Evolutionary conservation across 2,888 invertebrate genomes (phyloP).

Genomic region (Phyllotreta cruciferae): DNA sequence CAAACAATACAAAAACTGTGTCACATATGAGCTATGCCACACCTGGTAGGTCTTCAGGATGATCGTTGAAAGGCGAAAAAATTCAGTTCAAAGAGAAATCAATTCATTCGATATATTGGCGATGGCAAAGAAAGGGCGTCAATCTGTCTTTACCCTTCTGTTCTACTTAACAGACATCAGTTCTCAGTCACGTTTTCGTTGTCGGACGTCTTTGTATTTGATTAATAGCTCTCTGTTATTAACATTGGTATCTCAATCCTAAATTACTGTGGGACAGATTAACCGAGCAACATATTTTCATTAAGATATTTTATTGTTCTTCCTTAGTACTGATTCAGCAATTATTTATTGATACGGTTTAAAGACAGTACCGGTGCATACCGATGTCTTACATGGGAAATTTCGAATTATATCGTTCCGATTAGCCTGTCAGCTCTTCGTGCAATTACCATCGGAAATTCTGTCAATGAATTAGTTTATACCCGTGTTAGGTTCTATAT

Average conservation of each 20-base stretch:
- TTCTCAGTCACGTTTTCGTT: conserved; percentile 57
- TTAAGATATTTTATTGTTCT: conserved; percentile 40
- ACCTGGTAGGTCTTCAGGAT: too few species aligned
- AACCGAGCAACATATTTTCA: conserved; percentile 45
- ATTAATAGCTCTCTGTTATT: conserved; percentile 58
- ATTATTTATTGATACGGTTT: conserved; percentile 25
- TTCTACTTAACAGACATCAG: conserved; percentile 55
- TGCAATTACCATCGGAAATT: too few species aligned
- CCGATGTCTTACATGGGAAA: conserved; percentile 10
- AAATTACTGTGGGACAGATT: conserved; percentile 51
- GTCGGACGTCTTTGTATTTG: conserved; percentile 58
- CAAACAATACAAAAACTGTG: too few species aligned
- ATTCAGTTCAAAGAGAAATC: conserved; percentile 18
- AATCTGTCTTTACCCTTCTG: conserved; percentile 57
- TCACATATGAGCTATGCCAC: too few species aligned
- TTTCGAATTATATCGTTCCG: neutral
- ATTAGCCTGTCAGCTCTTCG: neutral
- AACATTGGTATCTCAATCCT: conserved; percentile 46
- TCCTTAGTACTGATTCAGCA: conserved; percentile 39
- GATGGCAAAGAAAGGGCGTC: conserved; percentile 47
- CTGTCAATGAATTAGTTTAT: too few species aligned
- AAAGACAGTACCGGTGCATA: conserved; percentile 29
- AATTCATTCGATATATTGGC: conserved; percentile 17
- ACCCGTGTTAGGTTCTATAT: too few species aligned
- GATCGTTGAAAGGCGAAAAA: conserved; percentile 9